A percentile compares a stretch with the other conserved stretches of the same genome.
Conservation (phyloP, 2,888 invertebrate genomes). For the Halictus quadricinctus region DNA sequence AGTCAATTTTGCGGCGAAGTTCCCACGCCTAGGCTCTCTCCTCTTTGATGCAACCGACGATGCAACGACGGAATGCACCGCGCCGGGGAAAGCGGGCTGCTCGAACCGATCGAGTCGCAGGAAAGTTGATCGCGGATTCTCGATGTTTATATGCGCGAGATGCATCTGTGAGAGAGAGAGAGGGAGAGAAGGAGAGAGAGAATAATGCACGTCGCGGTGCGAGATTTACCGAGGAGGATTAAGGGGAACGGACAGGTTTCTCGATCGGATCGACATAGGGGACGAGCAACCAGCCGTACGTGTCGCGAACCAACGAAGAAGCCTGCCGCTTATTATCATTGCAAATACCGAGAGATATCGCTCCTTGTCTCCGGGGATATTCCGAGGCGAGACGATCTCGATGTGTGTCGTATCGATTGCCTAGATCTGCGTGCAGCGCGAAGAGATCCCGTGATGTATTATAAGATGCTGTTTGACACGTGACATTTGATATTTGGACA, state of each 20-base stretch:
- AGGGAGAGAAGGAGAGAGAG: neutral
- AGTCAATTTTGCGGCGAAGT: neutral
- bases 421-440: neutral
- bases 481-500: neutral
- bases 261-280: constrained; percentile 23
- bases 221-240: constrained; percentile 32
- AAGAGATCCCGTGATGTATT: neutral
- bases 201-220: constrained; percentile 3
- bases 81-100: constrained; percentile 46
- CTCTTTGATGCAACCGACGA: neutral
- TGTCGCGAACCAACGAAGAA: constrained; percentile 13
- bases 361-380: neutral
- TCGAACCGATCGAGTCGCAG: constrained; percentile 39
- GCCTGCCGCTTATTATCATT: constrained; percentile 31
- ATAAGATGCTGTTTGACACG: neutral
- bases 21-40: constrained; percentile 16
- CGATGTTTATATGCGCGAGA: constrained; percentile 1
- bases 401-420: constrained; percentile 2
- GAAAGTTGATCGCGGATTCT: constrained; percentile 34
- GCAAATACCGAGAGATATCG: constrained; percentile 22
- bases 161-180: constrained; percentile 5
- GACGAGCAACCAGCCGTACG: neutral
- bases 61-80: neutral
- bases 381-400: neutral
- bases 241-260: constrained; percentile 31